Evolutionary conservation across 1,140 invertebrate species (phyloP).

Genomic region (Caenorhabditis inopinata): DNA sequence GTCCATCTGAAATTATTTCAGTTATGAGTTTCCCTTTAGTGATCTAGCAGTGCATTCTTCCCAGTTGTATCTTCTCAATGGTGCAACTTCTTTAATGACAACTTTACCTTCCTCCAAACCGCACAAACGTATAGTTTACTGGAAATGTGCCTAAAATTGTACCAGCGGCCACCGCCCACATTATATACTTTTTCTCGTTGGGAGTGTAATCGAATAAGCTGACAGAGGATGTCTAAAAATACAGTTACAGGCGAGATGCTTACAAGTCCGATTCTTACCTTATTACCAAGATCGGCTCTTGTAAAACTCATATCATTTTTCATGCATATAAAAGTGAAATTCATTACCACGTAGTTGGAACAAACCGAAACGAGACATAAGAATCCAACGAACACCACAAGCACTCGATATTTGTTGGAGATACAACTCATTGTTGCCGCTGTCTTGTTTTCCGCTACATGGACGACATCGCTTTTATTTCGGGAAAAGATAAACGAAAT

Average conservation of each 20-base stretch:
- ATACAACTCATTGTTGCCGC: neutral
- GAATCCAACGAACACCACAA: constrained; percentile 18
- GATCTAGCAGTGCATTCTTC: no score
- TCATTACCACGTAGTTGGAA: constrained; percentile 35
- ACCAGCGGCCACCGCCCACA: constrained; percentile 38
- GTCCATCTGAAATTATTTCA: constrained; percentile 41
- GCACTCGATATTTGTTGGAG: constrained; percentile 23
- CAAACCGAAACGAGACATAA: constrained; percentile 27
- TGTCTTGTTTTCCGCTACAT: neutral
- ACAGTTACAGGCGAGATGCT: neutral
- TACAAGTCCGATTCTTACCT: neutral
- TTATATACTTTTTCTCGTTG: constrained; percentile 41
- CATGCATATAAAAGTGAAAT: constrained; percentile 41
- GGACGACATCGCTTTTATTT: constrained; percentile 5
- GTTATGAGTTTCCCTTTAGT: no score
- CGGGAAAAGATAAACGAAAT: neutral
- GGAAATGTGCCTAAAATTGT: constrained; percentile 38
- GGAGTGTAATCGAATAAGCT: constrained; percentile 35
- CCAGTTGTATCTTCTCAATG: no score
- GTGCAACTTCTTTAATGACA: neutral
- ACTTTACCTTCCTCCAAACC: constrained; percentile 31
- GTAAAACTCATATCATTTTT: constrained; percentile 28
- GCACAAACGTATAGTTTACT: constrained; percentile 29
- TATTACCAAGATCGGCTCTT: neutral
- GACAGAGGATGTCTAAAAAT: constrained; percentile 29